Evolutionary conservation across 2,113 vertebrate genomes (phyloP).

Genomic region (Fukomys damarensis): DNA sequence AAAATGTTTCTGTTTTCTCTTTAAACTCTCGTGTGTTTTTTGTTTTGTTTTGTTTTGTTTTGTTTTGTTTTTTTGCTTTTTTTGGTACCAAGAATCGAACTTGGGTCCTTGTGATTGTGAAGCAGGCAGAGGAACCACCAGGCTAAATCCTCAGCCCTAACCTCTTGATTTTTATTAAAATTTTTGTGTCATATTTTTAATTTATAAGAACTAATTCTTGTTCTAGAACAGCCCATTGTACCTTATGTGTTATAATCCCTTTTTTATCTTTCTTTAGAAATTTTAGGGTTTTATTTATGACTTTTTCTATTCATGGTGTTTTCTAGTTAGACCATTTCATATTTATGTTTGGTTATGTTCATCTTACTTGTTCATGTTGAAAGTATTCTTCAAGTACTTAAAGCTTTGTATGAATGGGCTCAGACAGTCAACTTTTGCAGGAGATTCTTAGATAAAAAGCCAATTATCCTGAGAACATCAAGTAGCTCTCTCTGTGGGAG

Average conservation of each 20-base stretch:
- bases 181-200: background rate
- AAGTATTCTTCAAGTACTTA: background rate
- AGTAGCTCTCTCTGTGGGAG: background rate
- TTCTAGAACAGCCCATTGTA: background rate
- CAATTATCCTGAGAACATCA: background rate
- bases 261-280: background rate
- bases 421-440: background rate
- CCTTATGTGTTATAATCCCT: background rate
- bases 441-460: background rate
- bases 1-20: background rate
- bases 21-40: too few relatives aligned
- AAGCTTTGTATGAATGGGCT: background rate
- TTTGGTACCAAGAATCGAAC: too few relatives aligned
- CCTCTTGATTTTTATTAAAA: background rate
- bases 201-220: background rate
- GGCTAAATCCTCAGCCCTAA: too few relatives aligned
- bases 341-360: background rate
- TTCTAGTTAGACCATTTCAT: background rate
- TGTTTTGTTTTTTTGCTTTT: too few relatives aligned
- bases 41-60: too few relatives aligned
- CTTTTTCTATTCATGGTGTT: background rate
- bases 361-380: background rate
- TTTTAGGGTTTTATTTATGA: background rate
- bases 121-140: too few relatives aligned
- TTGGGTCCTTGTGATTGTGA: too few relatives aligned